phyloP scores from a whole-genome alignment of 1,140 invertebrate genomes.

The Agrypnia vestita region DNA sequence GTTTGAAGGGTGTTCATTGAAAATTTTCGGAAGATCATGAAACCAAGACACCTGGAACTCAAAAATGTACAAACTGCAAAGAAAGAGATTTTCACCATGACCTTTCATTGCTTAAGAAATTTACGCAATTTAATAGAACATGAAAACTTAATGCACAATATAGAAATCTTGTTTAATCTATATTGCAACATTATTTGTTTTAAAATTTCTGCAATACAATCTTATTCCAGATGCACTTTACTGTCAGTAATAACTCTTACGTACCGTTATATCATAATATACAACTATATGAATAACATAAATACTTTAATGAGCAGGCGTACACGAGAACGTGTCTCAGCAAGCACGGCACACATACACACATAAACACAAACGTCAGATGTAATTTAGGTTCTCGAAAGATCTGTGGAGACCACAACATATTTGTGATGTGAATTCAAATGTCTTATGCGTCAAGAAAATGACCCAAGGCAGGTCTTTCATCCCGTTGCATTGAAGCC shows the following conservation, averaged over 20 bases:
- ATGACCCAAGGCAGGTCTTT: too few species aligned
- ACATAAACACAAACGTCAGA: background rate
- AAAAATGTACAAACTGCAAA: too few species aligned
- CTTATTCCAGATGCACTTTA: background rate
- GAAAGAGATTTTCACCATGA: too few species aligned
- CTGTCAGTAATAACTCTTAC: background rate
- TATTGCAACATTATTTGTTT: background rate
- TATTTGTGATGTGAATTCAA: too few species aligned
- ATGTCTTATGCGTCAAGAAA: too few species aligned
- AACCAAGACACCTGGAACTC: too few species aligned
- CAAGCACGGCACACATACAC: background rate
- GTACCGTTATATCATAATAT: background rate
- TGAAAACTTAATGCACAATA: background rate
- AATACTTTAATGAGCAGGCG: conserved; percentile 10
- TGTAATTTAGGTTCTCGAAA: background rate
- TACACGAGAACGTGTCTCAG: background rate
- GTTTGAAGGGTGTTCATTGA: too few species aligned
- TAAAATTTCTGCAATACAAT: background rate
- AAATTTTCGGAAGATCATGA: too few species aligned
- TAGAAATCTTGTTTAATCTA: background rate
- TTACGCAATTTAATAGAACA: too few species aligned
- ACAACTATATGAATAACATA: background rate
- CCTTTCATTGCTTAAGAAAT: too few species aligned
- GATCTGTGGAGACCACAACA: background rate
- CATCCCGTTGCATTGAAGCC: too few species aligned